Percentiles rank a stretch among this genome's conserved stretches.
phyloP scores from a whole-genome alignment of 1,140 invertebrate genomes.

The Andrena cerasifolii region DNA sequence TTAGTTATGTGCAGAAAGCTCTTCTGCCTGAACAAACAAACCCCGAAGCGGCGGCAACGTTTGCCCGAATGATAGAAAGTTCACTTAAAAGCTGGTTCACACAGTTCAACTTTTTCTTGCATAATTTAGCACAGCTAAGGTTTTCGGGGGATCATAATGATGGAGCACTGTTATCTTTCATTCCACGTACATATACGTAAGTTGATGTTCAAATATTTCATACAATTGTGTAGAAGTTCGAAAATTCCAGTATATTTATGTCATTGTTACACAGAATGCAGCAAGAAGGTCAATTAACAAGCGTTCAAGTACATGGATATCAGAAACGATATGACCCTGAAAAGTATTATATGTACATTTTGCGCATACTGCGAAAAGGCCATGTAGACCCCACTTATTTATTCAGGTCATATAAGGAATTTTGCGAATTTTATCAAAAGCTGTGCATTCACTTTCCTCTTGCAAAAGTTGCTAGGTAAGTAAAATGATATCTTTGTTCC shows the following conservation, averaged over 20 bases:
- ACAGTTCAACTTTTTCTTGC: slow-evolving; percentile 98
- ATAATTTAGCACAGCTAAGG: slow-evolving; percentile 96
- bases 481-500: not conserved
- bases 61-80: slow-evolving; percentile 95
- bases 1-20: slow-evolving; percentile 95
- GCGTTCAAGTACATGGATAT: slow-evolving; percentile 92
- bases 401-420: slow-evolving; percentile 97
- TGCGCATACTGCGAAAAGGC: slow-evolving; percentile 92
- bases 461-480: slow-evolving; percentile 92
- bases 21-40: slow-evolving; percentile 95
- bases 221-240: not conserved
- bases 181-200: slow-evolving; percentile 96
- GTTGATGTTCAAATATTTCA: slow-evolving; percentile 61
- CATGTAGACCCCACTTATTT: slow-evolving; percentile 93
- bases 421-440: slow-evolving; percentile 98
- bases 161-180: slow-evolving; percentile 94
- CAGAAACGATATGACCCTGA: slow-evolving; percentile 98
- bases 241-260: not conserved
- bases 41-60: slow-evolving; percentile 96
- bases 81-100: slow-evolving; percentile 95
- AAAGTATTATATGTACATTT: slow-evolving; percentile 98
- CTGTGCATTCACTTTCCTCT: slow-evolving; percentile 95
- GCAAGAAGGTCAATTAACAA: slow-evolving; percentile 94
- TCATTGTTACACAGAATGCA: slow-evolving; percentile 87
- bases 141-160: slow-evolving; percentile 93